Evolutionary conservation across 2,888 invertebrate genomes (phyloP), one percentile per base, ranked within the genome.

Genomic region (Rambutsinella grinnellia): DNA sequence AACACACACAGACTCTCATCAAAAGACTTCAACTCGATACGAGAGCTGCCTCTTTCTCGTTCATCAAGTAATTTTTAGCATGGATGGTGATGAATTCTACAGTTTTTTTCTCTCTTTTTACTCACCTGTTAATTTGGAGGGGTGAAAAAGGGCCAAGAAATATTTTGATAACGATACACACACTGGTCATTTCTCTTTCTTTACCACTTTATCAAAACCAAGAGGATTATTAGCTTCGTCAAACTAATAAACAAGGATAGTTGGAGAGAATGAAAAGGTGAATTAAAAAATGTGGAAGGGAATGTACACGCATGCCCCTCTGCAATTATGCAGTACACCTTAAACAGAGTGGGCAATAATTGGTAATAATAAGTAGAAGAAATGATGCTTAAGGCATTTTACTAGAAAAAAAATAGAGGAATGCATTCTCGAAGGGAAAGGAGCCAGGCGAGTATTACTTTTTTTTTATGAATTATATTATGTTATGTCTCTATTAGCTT

Each of bases 401-500:
- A n/a, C n/a, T n/a, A n/a, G n/a, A n/a, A n/a, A n/a, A n/a, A n/a
- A n/a, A n/a, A n/a, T n/a, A n/a, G n/a, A n/a, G n/a, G 49, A 49
- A 49, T 49, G 49, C 49, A 49, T 10, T n/a, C 3, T 49, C 13
- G n/a, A 49, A 17, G 8, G 15, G 62, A 63, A 28, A 19, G 28
- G 27, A 57, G 46, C 10, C 10, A 8, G 8, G 24, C 6, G 17
- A 44, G 49, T 53, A 27, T 65, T 66, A 60, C 44, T 51, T 54
- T 75, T 67, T 67, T 72, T 60, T 72, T 54, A 28, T 49, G 61
- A 56, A 62, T 75, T 68, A 75, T 75, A 75, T 67, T 54, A 53
- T 36, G 54, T 74, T 75, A 75, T 75, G 75, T 67, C 75, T 75
- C 75, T 75, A 75, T 75, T 67, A 75, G 46, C 19, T 13, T 60